These are phyloP conservation scores for Frankliniella fusca DNA, from an alignment of 2,888 invertebrate species.

Conservation along the genomic window DNA sequence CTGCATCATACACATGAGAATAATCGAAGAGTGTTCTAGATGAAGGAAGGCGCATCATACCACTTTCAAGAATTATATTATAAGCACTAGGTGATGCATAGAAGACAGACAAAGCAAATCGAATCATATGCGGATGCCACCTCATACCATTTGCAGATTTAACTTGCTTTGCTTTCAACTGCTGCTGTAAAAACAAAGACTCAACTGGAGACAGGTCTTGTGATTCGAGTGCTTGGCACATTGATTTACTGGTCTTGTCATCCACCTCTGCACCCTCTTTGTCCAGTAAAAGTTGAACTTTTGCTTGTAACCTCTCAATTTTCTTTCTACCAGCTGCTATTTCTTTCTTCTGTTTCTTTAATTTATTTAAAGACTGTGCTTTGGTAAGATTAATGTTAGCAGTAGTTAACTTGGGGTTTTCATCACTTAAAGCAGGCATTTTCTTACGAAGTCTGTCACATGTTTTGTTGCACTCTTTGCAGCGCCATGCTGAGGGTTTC, in stretches of 20 bases:
- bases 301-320: not conserved
- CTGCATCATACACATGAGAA: not conserved
- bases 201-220: not conserved
- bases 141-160: not conserved
- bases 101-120: not conserved
- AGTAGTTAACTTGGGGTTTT: not conserved
- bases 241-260: not conserved
- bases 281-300: not conserved
- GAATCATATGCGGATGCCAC: not conserved
- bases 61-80: not conserved
- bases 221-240: not conserved
- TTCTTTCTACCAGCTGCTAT: not conserved
- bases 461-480: too few relatives aligned
- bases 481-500: too few relatives aligned
- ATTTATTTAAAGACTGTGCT: not conserved
- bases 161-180: not conserved
- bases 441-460: too few relatives aligned
- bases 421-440: not conserved
- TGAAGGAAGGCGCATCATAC: not conserved
- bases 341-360: not conserved
- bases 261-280: not conserved
- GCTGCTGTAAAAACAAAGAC: not conserved
- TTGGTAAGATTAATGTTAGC: not conserved
- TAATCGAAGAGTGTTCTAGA: not conserved
- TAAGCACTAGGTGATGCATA: not conserved